Conservation (phyloP, 2,797 vertebrate species). For the Dermochelys coriacea region DNA sequence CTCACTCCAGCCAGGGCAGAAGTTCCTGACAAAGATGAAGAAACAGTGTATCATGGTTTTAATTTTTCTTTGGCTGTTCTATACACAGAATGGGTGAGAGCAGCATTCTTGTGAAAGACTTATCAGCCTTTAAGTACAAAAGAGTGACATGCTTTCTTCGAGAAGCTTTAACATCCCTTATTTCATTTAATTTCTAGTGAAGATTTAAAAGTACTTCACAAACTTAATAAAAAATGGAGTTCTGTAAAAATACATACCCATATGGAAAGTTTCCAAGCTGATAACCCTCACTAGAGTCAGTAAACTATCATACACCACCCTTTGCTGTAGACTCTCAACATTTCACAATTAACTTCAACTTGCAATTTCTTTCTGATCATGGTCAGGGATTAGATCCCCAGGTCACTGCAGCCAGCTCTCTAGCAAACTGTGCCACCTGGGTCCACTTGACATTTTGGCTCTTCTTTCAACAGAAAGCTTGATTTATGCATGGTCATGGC, state of each 20-base stretch:
- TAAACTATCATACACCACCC: not conserved
- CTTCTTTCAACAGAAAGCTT: not conserved
- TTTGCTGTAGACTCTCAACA: not conserved
- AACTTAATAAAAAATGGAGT: not conserved
- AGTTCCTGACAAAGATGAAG: not conserved
- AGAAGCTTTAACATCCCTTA: not conserved
- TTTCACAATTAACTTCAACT: not conserved
- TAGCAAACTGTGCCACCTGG: not conserved
- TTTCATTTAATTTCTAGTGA: not conserved
- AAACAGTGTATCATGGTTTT: not conserved
- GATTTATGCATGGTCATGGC: not conserved
- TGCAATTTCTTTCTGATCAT: not conserved
- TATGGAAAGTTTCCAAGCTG: not conserved
- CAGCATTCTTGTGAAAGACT: not conserved
- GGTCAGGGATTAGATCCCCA: not conserved
- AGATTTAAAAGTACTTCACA: not conserved
- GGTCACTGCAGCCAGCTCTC: not conserved
- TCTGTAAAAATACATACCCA: not conserved
- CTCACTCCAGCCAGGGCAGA: not conserved
- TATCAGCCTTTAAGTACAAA: rapidly evolving
- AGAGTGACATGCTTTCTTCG: not conserved
- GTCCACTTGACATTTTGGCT: not conserved
- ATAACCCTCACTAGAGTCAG: not conserved
- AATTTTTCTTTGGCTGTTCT: not conserved
- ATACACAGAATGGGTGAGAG: not conserved